Conservation (phyloP, 30 jellyfish, hydroid and myxozoan genomes). For the Phacellophora camtschatica region DNA sequence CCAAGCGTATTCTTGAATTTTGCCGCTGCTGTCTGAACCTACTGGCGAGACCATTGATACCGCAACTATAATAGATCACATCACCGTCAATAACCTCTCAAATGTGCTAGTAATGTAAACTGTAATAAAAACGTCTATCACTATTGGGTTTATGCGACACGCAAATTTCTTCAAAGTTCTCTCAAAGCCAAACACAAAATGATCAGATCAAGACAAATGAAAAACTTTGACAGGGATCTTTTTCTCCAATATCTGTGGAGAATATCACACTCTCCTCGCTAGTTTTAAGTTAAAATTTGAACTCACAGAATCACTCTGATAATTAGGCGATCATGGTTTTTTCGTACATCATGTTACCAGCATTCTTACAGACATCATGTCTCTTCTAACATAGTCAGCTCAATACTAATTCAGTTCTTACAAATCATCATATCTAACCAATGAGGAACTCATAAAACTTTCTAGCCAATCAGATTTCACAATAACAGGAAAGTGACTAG, state of each 20-base stretch:
- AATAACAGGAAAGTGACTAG: not conserved
- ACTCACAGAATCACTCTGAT: not conserved
- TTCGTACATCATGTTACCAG: not conserved
- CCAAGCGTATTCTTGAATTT: no score
- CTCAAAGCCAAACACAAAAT: no score
- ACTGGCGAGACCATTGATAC: no score
- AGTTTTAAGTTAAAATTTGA: not conserved
- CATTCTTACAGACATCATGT: not conserved
- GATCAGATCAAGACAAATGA: no score
- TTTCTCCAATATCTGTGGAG: not conserved
- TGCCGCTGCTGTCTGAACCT: no score
- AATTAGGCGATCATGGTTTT: not conserved
- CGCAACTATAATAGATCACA: no score
- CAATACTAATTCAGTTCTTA: not conserved
- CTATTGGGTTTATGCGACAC: no score
- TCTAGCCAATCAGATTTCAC: not conserved
- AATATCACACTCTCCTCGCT: not conserved
- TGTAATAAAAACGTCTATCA: no score
- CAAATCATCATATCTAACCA: not conserved
- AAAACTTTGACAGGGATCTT: no score
- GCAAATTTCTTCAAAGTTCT: no score
- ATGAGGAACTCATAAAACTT: not conserved
- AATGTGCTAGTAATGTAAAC: no score
- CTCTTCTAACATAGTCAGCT: not conserved
- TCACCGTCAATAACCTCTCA: no score